phyloP scores from a whole-genome alignment of 2,113 vertebrate genomes.

The Monarcha castaneiventris region DNA sequence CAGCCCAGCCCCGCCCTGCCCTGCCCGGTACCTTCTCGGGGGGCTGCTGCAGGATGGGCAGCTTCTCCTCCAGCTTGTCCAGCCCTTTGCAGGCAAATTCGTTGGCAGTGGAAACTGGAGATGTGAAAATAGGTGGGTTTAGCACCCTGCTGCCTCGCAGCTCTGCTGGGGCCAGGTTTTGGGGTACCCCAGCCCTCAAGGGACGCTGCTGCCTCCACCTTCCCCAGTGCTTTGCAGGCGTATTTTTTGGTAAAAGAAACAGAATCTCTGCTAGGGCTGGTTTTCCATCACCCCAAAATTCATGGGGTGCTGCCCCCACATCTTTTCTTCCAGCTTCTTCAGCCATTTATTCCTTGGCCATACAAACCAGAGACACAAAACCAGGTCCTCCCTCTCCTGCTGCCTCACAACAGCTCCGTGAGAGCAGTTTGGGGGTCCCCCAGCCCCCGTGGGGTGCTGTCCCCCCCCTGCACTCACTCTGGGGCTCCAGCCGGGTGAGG shows the following conservation, averaged over 20 bases:
- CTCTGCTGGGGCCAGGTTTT: not conserved
- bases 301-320: no score
- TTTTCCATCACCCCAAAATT: not conserved
- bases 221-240: conserved; percentile 78
- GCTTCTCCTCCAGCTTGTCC: conserved; percentile 81
- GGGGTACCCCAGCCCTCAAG: not conserved
- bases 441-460: not conserved
- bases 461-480: conserved; percentile 75
- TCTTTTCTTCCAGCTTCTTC: not conserved
- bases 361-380: not conserved
- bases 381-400: not conserved
- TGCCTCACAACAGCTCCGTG: accelerated
- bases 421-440: not conserved
- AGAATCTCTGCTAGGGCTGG: not conserved
- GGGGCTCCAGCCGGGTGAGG: conserved; percentile 85
- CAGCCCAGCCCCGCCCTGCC: not conserved
- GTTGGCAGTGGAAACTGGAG: conserved; percentile 77
- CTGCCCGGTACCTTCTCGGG: conserved; percentile 77
- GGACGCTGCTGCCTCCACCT: conserved; percentile 63
- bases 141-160: not conserved
- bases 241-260: conserved; percentile 67
- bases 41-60: conserved; percentile 87
- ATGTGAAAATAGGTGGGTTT: accelerated
- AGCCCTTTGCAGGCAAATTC: conserved; percentile 80
- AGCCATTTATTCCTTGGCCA: accelerated